These are phyloP conservation scores for Leptinotarsa peninsularis DNA, from an alignment of 2,888 invertebrate species.

Conservation along the genomic window DNA sequence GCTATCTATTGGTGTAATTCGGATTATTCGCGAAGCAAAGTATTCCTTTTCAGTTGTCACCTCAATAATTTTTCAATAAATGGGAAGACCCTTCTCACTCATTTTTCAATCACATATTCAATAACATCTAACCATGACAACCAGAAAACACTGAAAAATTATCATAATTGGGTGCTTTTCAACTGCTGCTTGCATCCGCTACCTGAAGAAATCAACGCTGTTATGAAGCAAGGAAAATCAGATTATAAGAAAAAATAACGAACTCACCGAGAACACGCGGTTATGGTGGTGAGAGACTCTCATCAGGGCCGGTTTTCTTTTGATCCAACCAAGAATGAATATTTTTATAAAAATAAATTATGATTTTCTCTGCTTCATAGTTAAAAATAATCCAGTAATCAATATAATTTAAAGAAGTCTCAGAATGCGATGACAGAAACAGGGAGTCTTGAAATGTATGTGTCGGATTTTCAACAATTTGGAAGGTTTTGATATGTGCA, in stretches of 20 bases:
- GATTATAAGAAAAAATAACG: slow-evolving; percentile 47
- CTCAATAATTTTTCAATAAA: too few relatives aligned
- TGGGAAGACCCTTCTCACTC: background rate
- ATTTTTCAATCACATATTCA: slow-evolving; percentile 23
- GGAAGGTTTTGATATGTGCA: too few relatives aligned
- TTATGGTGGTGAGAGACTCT: slow-evolving; percentile 48
- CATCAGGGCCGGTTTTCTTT: slow-evolving; percentile 30
- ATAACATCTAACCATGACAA: slow-evolving; percentile 34
- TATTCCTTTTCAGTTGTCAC: too few relatives aligned
- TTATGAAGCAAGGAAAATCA: slow-evolving; percentile 43
- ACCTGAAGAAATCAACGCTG: slow-evolving; percentile 41
- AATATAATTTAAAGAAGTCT: too few relatives aligned
- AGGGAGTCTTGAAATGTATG: too few relatives aligned
- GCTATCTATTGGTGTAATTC: too few relatives aligned
- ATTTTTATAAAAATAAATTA: background rate
- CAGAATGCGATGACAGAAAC: too few relatives aligned
- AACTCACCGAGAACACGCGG: slow-evolving; percentile 44
- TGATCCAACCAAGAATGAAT: background rate
- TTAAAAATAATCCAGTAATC: too few relatives aligned
- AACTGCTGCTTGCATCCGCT: slow-evolving; percentile 37
- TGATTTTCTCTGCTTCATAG: too few relatives aligned
- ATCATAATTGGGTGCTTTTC: slow-evolving; percentile 32
- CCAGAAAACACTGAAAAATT: slow-evolving; percentile 40
- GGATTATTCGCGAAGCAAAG: too few relatives aligned
- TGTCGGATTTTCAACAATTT: too few relatives aligned